These are phyloP conservation scores for Atlantisia rogersi DNA, from an alignment of 2,113 vertebrate genomes.

Conservation along the genomic window DNA sequence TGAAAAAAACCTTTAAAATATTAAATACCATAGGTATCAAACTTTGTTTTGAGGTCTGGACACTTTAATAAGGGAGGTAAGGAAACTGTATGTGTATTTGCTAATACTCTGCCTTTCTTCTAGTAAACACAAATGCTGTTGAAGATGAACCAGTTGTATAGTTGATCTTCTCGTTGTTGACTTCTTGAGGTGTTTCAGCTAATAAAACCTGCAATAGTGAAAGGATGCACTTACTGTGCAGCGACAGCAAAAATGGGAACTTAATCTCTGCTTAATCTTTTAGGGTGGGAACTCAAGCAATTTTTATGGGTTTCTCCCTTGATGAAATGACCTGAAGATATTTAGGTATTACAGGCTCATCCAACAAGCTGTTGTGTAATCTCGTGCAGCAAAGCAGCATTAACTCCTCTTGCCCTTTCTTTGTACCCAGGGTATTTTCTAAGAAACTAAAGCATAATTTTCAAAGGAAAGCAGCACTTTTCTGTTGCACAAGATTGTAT, in stretches of 20 bases:
- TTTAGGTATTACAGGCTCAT: background rate
- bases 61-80: background rate
- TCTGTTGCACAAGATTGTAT: slow-evolving; percentile 12
- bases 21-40: background rate
- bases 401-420: background rate
- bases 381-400: background rate
- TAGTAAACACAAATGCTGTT: background rate
- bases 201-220: background rate
- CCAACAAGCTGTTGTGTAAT: background rate
- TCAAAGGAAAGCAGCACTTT: background rate
- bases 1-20: background rate
- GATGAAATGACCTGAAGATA: background rate
- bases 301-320: background rate
- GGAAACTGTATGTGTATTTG: background rate
- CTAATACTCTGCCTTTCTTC: background rate
- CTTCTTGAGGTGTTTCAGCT: background rate
- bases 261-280: background rate
- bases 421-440: background rate
- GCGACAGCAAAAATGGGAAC: background rate
- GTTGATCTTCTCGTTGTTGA: background rate
- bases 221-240: background rate
- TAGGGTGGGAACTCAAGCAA: background rate
- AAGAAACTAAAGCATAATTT: background rate
- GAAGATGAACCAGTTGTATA: background rate
- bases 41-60: background rate